Evolutionary conservation across 2,113 vertebrate genomes (phyloP), one percentile per base, ranked within the genome.

Genomic region (Eubucco bourcierii): DNA sequence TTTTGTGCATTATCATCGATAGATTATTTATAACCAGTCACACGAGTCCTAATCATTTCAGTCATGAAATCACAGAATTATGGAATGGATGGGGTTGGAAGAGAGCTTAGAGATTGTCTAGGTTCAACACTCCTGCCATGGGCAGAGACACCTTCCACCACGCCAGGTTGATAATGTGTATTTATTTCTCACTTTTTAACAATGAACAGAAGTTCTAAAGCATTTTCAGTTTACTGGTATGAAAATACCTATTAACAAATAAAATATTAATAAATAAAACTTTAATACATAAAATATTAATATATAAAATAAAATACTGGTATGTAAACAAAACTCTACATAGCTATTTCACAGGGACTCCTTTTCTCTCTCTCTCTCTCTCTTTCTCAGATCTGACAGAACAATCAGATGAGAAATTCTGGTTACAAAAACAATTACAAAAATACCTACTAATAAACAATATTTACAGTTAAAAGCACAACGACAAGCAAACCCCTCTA

Each of bases 321-420:
- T 55, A 55, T 7, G 27, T 28, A 55, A 55, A 55, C 25, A 55
- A 55, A 55, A 15, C 24, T 25, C 53, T 27, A 44, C 4, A 23
- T 28, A 11, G 6, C 16, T 64, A 14, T 81, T 80, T 73, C 47
- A 52, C 4, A 66, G 16, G 50, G 0, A 0, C 75, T 67, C 4
- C 6, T 92, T 24, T 52, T 12, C 44, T 56, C 47, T 78, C 28
- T 84, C 47, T 78, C 28, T 84, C 9, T 44, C 15, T 74, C 16
- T 66, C 17, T 76, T 64, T 55, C 18, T 6, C 8, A 9, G 9
- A 76, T 94, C 39, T 60, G 21, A n/a, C 58, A 63, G 39, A 66
- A 13, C 5, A 61, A 29, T 61, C 24, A 68, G 24, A 20, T 20
- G 21, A 84, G 12, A 66, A 59, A 75, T 70, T 75, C 41, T 81